Base-by-base conservation (phyloP, 2,888 invertebrate species). In the Glyphotaelius pellucidus region DNA sequence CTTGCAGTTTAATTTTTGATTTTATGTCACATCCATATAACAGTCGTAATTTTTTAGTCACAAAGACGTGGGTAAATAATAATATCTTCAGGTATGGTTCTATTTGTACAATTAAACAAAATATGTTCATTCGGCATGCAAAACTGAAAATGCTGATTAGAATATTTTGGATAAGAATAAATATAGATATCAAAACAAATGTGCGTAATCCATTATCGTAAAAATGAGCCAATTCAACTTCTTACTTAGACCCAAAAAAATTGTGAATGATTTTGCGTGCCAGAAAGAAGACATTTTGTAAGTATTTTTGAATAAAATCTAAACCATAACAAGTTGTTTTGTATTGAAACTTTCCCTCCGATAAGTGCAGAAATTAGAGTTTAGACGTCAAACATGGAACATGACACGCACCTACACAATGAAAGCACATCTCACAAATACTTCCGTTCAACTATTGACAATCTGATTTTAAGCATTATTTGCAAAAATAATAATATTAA, bases 311-410 rank as follows among this genome's bases (percentile, higher is more conserved):
- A 4, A 67, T 25, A 67, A 67, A 67, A 67, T 67, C 7, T 3
- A 52, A 52, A 67, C 7, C 67, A 67, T 67, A 25, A 9, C n/a
- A 67, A 2, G 9, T 67, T 67, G 67, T 67, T 67, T 67, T n/a
- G n/a, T n/a, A 67, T 67, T 67, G 25, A 67, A 67, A n/a, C 67
- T 67, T 67, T 67, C 9, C n/a, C 25, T 67, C 25, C 9, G 25
- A 67, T 67, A 67, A 25, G 67, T n/a, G 38, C 83, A 83, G 83
- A 83, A 83, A 83, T 35, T 83, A 83, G 32, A 83, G 30, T 83
- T 80, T 83, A 83, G 32, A 86, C 89, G 81, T 87, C 90, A 85
- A 85, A 83, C 90, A 87, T 35, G 35, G 47, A 47, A 42, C 67
- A 67, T 67, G 67, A 67, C 67, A 67, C 67, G 0, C 25, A 67